These are phyloP conservation scores for Ectemnius continuus DNA, from an alignment of 2,888 invertebrate species.

Conservation along the genomic window DNA sequence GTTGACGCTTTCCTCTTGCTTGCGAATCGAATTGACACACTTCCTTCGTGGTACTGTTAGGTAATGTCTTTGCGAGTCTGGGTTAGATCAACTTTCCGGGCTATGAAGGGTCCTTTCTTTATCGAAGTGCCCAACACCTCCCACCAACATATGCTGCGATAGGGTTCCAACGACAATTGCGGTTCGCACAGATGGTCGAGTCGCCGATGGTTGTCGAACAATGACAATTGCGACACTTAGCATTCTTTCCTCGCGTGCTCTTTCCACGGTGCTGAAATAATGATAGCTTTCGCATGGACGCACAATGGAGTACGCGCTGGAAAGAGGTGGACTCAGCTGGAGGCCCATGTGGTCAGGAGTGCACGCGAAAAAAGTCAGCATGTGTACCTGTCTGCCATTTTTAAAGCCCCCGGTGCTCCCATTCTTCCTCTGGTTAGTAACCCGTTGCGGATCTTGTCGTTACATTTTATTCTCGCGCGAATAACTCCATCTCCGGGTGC, in stretches of 20 bases:
- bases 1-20: not conserved
- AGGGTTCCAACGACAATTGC: constrained; percentile 52
- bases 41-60: not conserved
- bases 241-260: constrained; percentile 56
- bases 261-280: constrained; percentile 68
- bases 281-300: constrained; percentile 61
- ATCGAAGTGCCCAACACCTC: constrained; percentile 6
- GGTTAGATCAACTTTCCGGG: not conserved
- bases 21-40: not conserved
- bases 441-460: constrained; percentile 6
- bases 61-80: not conserved
- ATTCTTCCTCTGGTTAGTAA: not conserved
- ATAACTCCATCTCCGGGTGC: not conserved
- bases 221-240: constrained; percentile 65
- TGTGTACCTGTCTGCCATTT: constrained; percentile 10
- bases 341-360: constrained; percentile 44
- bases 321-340: constrained; percentile 47
- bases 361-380: constrained; percentile 8
- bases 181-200: constrained; percentile 62
- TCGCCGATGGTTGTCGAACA: constrained; percentile 46
- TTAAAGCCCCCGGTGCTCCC: constrained; percentile 11
- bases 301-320: constrained; percentile 57
- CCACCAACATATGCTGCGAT: constrained; percentile 52
- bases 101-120: constrained; percentile 29
- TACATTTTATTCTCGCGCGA: not conserved